These are phyloP conservation scores for Epinotia bilunana DNA, from an alignment of 2,888 invertebrate genomes.

Conservation along the genomic window DNA sequence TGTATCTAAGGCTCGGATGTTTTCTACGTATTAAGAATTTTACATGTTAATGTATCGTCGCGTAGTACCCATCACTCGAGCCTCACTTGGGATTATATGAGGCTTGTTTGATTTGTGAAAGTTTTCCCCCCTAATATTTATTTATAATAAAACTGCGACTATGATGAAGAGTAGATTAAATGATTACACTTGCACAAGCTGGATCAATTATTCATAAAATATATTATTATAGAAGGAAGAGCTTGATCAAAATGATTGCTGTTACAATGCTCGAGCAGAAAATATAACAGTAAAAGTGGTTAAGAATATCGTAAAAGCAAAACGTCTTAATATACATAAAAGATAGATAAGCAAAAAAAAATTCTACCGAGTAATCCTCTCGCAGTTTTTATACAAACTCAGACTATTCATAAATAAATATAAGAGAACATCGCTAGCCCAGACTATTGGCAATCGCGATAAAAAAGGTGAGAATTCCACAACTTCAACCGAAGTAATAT, in stretches of 20 bases:
- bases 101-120: too few species aligned
- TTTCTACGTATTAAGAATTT: too few species aligned
- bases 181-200: neutral
- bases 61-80: too few species aligned
- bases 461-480: constrained; percentile 13
- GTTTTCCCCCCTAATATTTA: too few species aligned
- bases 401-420: constrained; percentile 1
- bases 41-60: too few species aligned
- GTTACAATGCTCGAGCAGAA: neutral
- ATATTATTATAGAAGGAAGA: neutral
- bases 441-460: neutral
- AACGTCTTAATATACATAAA: neutral
- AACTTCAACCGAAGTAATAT: constrained; percentile 28
- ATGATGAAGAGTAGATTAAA: too few species aligned
- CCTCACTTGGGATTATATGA: too few species aligned
- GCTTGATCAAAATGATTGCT: neutral
- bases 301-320: neutral
- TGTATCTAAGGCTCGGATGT: too few species aligned
- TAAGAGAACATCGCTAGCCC: neutral
- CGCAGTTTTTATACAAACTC: neutral
- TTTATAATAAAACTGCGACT: too few species aligned
- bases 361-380: neutral
- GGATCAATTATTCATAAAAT: neutral
- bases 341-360: neutral
- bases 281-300: neutral